Evolutionary conservation across 2,888 invertebrate genomes (phyloP).

Genomic region (Junonia oenone): DNA sequence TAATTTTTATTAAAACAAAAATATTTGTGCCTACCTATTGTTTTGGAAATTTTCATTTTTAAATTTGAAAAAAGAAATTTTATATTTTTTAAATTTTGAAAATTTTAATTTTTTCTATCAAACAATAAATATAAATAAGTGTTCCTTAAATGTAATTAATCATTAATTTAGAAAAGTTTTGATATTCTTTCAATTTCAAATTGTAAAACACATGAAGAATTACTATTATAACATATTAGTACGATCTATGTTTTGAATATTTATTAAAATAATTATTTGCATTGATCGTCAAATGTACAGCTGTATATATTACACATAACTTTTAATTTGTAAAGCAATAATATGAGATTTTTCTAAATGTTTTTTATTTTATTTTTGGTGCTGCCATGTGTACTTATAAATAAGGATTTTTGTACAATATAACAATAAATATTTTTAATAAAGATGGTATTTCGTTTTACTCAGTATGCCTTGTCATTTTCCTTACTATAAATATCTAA

Average conservation of each 20-base stretch:
- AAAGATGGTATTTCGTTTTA: not conserved
- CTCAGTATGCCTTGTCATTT: no score
- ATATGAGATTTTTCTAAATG: slow-evolving; percentile 14
- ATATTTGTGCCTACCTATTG: no score
- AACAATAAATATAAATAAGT: not conserved
- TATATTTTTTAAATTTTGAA: no score
- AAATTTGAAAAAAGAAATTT: not conserved
- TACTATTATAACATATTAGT: not conserved
- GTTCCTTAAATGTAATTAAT: not conserved
- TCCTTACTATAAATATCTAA: no score
- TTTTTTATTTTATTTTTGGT: slow-evolving; percentile 20
- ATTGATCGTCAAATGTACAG: slow-evolving; percentile 24
- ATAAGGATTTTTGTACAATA: slow-evolving; percentile 29
- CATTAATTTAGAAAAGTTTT: not conserved
- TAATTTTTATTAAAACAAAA: no score
- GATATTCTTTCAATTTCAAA: not conserved
- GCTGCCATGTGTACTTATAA: slow-evolving; percentile 17
- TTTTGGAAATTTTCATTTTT: not conserved
- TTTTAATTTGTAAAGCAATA: slow-evolving; percentile 11
- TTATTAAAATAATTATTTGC: not conserved
- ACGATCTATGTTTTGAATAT: not conserved
- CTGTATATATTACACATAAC: slow-evolving; percentile 29
- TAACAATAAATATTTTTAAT: slow-evolving; percentile 32
- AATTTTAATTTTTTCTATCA: no score
- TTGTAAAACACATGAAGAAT: not conserved